phyloP scores from a whole-genome alignment of 2,797 vertebrate species.

The Naso thynnoides region DNA sequence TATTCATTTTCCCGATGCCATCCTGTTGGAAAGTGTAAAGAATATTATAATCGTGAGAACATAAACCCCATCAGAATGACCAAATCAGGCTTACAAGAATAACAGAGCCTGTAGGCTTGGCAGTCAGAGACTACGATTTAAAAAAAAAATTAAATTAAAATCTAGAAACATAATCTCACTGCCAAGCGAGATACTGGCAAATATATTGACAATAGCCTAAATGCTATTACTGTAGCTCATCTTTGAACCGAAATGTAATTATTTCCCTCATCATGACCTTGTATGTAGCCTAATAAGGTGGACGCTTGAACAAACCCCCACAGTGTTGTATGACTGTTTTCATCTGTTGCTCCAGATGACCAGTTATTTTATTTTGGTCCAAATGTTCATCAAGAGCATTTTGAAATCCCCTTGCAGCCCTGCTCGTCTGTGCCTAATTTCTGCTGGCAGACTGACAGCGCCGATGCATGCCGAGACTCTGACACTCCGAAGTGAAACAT shows the following conservation, averaged over 20 bases:
- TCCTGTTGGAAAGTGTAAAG: neutral
- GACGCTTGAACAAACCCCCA: neutral
- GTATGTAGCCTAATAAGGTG: slow-evolving; percentile 7
- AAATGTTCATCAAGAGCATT: slow-evolving; percentile 7
- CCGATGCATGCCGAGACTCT: slow-evolving; percentile 21
- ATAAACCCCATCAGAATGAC: neutral
- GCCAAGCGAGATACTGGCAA: neutral
- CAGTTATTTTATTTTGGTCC: neutral
- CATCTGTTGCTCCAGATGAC: slow-evolving; percentile 65
- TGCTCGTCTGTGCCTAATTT: slow-evolving; percentile 28
- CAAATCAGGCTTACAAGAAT: neutral
- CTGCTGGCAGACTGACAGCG: slow-evolving; percentile 45
- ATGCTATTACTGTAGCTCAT: neutral
- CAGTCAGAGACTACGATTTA: too few species aligned
- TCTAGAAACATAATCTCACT: neutral
- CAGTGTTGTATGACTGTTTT: slow-evolving; percentile 4
- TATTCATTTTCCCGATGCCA: neutral
- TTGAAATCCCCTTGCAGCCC: slow-evolving; percentile 9
- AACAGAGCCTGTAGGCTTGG: too few species aligned
- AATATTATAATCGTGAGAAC: neutral
- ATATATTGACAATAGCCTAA: neutral
- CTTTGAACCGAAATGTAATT: neutral
- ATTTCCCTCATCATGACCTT: neutral
- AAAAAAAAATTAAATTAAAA: too few species aligned
- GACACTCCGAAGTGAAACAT: slow-evolving; percentile 39